phyloP scores from a whole-genome alignment of 2,888 invertebrate genomes.

The Netelia fuscicornis region DNA sequence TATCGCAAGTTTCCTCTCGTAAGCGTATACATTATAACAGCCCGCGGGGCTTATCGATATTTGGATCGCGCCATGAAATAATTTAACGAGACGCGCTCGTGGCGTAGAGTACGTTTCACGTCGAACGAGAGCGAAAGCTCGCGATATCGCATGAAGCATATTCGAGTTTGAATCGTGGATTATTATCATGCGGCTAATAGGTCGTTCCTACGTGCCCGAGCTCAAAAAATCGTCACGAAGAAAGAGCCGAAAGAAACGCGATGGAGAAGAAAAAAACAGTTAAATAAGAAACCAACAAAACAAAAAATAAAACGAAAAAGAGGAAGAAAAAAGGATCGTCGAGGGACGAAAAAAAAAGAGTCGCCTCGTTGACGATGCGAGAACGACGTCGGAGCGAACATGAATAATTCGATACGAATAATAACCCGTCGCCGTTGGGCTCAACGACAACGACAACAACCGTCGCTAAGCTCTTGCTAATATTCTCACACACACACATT shows the following conservation, averaged over 20 bases:
- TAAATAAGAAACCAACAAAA: background rate
- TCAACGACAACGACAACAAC: slow-evolving; percentile 29
- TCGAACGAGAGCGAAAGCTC: too few relatives aligned
- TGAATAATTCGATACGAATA: slow-evolving; percentile 59
- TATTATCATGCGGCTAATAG: background rate
- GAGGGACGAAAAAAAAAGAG: slow-evolving; percentile 10
- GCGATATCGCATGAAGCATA: background rate
- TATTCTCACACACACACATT: background rate
- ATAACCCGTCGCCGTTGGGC: slow-evolving; percentile 47
- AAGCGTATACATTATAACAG: slow-evolving; percentile 4
- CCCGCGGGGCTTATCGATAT: background rate
- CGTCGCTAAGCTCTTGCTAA: slow-evolving; percentile 15
- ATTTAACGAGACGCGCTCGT: slow-evolving; percentile 10
- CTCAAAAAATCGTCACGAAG: background rate
- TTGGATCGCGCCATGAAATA: background rate
- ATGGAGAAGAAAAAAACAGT: slow-evolving; percentile 1
- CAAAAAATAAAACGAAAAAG: background rate
- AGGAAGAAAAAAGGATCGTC: background rate
- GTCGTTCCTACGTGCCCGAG: background rate
- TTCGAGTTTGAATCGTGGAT: background rate
- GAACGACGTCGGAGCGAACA: slow-evolving; percentile 17
- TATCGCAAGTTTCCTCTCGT: background rate
- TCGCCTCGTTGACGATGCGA: slow-evolving; percentile 19
- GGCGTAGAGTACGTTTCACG: background rate
- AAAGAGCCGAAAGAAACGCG: background rate